Percentiles rank a stretch among this genome's conserved stretches.
These are phyloP conservation scores for Pachycephala philippinensis DNA, from an alignment of 2,113 vertebrate genomes.

Conservation along the genomic window DNA sequence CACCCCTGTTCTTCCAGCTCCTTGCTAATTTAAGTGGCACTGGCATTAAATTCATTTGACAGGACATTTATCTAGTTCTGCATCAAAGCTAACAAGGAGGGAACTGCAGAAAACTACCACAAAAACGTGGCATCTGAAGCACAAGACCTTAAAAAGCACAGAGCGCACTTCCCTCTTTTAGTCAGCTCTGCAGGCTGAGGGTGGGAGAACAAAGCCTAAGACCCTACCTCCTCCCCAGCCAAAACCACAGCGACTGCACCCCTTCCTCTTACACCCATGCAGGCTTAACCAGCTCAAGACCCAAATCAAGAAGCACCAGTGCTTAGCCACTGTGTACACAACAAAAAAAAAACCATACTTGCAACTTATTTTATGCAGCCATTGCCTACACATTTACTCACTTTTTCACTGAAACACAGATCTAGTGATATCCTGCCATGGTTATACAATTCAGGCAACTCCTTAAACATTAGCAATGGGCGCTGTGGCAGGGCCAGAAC, in stretches of 20 bases:
- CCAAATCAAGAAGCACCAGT: background rate
- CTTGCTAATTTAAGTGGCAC: background rate
- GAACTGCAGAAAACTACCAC: background rate
- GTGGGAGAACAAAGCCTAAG: background rate
- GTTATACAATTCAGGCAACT: background rate
- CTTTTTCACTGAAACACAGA: background rate
- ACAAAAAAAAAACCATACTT: background rate
- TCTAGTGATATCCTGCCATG: background rate
- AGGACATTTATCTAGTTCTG: background rate
- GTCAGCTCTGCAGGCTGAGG: background rate
- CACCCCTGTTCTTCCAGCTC: background rate
- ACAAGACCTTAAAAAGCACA: background rate
- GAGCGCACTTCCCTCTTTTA: background rate
- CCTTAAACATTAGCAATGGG: background rate
- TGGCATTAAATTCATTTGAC: background rate
- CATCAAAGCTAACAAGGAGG: background rate
- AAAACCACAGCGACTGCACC: background rate
- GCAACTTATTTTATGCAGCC: background rate
- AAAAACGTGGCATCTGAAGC: background rate
- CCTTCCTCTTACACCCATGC: constrained; percentile 18
- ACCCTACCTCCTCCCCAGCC: background rate
- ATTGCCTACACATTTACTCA: background rate
- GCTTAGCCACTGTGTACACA: background rate
- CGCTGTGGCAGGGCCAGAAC: fast-evolving
- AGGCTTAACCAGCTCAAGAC: background rate